These are phyloP conservation scores for Basileuterus tristriatus DNA, from an alignment of 2,797 vertebrate genomes.

Conservation along the genomic window DNA sequence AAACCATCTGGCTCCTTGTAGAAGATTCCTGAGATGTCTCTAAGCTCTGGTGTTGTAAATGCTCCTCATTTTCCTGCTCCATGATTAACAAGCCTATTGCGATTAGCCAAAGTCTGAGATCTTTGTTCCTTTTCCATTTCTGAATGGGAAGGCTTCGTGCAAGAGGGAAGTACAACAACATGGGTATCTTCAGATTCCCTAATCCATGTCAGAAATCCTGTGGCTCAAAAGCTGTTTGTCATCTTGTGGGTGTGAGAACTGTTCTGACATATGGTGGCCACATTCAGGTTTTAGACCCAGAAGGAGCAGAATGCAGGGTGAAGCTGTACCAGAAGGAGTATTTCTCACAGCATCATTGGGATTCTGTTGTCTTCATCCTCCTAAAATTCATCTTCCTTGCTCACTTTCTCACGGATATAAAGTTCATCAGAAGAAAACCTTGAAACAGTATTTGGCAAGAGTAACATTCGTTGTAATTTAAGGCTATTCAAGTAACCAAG, in stretches of 20 bases:
- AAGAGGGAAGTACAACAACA: neutral
- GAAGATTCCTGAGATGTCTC: neutral
- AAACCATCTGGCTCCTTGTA: neutral
- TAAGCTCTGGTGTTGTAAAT: neutral
- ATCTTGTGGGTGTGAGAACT: neutral
- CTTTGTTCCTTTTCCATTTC: neutral
- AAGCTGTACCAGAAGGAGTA: neutral
- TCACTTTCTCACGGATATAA: neutral
- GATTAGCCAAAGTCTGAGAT: neutral
- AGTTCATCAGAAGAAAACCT: neutral
- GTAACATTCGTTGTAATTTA: neutral
- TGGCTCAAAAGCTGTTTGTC: neutral
- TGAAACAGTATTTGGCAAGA: neutral
- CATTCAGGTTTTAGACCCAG: neutral
- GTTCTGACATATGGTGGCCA: neutral
- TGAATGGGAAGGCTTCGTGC: neutral
- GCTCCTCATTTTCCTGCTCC: neutral
- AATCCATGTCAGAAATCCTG: neutral
- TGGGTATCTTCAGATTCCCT: neutral
- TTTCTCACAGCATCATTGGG: neutral
- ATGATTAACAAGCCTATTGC: neutral
- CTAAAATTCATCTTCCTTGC: neutral
- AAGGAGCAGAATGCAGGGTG: neutral
- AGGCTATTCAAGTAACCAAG: neutral
- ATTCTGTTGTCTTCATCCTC: neutral